Percentiles rank a stretch among this genome's conserved stretches.
phyloP scores from a whole-genome alignment of 2,113 vertebrate genomes.

The Saccopteryx bilineata region DNA sequence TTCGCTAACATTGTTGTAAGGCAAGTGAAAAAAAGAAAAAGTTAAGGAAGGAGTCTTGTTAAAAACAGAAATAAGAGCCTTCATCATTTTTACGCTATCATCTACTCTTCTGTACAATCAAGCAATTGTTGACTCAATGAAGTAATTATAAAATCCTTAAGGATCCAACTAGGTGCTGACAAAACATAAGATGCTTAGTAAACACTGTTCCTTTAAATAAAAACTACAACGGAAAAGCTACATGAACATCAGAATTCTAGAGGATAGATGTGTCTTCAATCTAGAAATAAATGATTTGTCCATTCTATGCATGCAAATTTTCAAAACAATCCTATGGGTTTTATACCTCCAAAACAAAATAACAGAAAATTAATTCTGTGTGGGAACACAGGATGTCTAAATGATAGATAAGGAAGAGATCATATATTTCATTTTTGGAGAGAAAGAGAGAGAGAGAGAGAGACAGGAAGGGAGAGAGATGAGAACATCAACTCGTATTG shows the following conservation, averaged over 20 bases:
- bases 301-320: background rate
- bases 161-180: background rate
- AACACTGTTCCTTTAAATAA: background rate
- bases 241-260: background rate
- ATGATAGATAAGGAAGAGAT: slow-evolving; percentile 23
- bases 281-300: slow-evolving; percentile 51
- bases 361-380: slow-evolving; percentile 54
- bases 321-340: background rate
- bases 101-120: background rate
- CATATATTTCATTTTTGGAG: background rate
- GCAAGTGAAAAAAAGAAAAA: slow-evolving; percentile 46
- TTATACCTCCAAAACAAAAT: slow-evolving; percentile 54
- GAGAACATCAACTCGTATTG: too few relatives aligned
- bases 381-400: background rate
- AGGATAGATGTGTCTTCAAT: background rate
- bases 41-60: background rate
- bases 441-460: too few relatives aligned
- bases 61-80: slow-evolving; percentile 36
- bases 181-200: slow-evolving; percentile 56
- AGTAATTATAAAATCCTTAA: background rate
- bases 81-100: background rate
- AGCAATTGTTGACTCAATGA: background rate
- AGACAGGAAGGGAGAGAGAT: too few relatives aligned
- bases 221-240: background rate
- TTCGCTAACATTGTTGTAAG: slow-evolving; percentile 43